Conservation (phyloP, 2,888 invertebrate genomes). For the Plagodis dolabraria region DNA sequence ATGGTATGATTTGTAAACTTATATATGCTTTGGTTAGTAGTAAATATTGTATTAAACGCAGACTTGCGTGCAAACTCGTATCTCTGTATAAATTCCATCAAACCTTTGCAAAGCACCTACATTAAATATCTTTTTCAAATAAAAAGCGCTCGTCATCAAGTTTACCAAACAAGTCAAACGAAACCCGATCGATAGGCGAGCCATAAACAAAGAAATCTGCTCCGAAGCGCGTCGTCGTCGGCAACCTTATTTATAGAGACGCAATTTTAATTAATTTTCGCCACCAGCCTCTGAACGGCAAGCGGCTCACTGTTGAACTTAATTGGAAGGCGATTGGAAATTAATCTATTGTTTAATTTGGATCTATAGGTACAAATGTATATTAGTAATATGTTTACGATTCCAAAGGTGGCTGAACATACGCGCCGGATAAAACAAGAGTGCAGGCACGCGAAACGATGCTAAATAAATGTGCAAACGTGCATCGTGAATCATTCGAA, state of each 20-base stretch:
- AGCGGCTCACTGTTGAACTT: constrained; percentile 23
- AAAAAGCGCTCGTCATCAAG: constrained; percentile 50
- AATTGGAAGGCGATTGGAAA: constrained; percentile 34
- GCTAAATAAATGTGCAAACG: constrained; percentile 36
- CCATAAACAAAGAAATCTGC: constrained; percentile 62
- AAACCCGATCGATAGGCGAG: constrained; percentile 55
- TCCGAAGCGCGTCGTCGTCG: constrained; percentile 45
- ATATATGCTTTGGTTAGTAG: background rate
- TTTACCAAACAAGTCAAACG: constrained; percentile 52
- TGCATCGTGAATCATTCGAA: constrained; percentile 37
- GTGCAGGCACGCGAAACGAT: constrained; percentile 27
- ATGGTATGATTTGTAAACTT: too few species aligned
- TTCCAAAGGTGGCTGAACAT: constrained; percentile 20
- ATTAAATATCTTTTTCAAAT: constrained; percentile 45
- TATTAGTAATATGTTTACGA: constrained; percentile 6
- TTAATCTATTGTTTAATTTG: constrained; percentile 36
- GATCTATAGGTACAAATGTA: constrained; percentile 31
- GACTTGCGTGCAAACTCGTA: constrained; percentile 14
- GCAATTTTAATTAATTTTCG: constrained; percentile 53
- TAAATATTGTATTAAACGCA: background rate
- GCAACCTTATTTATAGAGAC: constrained; percentile 49
- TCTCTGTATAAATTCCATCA: constrained; percentile 24
- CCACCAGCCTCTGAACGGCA: constrained; percentile 40
- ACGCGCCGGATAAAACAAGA: constrained; percentile 16
- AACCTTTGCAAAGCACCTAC: constrained; percentile 26